Evolutionary conservation across 2,888 invertebrate species (phyloP).

Genomic region (Gandaritis pyraliata): DNA sequence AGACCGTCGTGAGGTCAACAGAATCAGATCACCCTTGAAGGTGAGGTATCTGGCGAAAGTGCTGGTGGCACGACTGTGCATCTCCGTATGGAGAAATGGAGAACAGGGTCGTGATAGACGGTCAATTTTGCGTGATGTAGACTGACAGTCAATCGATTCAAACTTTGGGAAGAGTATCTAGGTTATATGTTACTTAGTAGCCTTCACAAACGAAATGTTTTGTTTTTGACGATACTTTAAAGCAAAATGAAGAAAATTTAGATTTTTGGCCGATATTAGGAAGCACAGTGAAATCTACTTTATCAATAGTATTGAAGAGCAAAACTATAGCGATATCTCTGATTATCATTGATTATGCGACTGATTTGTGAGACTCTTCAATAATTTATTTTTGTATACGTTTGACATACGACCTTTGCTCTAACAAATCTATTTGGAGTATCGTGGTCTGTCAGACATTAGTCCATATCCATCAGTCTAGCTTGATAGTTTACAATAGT

Average conservation of each 20-base stretch:
- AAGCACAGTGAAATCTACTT: too few relatives aligned
- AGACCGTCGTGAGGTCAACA: slow-evolving; percentile 64
- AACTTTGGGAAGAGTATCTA: neutral
- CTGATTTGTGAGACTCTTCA: too few relatives aligned
- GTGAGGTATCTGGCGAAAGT: slow-evolving; percentile 73
- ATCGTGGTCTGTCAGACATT: neutral
- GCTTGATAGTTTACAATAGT: slow-evolving; percentile 26
- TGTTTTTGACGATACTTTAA: neutral
- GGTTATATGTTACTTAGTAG: neutral
- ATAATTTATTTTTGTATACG: too few relatives aligned
- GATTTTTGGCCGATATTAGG: too few relatives aligned
- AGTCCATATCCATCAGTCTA: slow-evolving; percentile 4
- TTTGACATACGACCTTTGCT: too few relatives aligned
- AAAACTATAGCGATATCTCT: too few relatives aligned
- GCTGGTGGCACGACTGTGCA: slow-evolving; percentile 57
- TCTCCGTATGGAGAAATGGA: slow-evolving; percentile 41
- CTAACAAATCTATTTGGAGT: neutral
- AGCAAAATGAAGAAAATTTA: too few relatives aligned
- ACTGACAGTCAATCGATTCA: neutral
- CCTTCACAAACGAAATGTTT: neutral
- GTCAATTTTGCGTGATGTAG: slow-evolving; percentile 18
- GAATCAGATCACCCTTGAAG: slow-evolving; percentile 60
- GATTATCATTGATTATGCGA: too few relatives aligned
- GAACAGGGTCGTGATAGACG: slow-evolving; percentile 12
- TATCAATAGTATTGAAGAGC: too few relatives aligned